Evolutionary conservation across 2,888 invertebrate genomes (phyloP).

Genomic region (Dilophus febrilis): DNA sequence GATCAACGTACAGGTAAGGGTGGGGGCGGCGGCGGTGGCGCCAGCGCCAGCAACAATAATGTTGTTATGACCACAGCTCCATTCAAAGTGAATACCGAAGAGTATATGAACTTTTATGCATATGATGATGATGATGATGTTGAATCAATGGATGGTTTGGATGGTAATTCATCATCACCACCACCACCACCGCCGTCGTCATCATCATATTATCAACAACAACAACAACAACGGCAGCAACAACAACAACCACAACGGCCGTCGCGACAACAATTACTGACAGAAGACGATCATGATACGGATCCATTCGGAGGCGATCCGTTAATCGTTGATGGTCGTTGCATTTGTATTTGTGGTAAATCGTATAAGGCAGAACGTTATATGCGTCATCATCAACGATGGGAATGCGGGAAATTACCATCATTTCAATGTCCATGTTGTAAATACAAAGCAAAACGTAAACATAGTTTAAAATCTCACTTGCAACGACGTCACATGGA

Average conservation of each 20-base stretch:
- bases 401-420: conserved; percentile 71
- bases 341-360: conserved; percentile 48
- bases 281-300: too few species aligned
- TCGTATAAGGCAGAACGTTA: conserved; percentile 75
- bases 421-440: conserved; percentile 67
- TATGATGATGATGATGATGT: not conserved
- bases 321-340: conserved; percentile 1
- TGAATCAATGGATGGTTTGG: not conserved
- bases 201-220: too few species aligned
- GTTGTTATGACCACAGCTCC: too few species aligned
- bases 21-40: too few species aligned
- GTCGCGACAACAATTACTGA: too few species aligned
- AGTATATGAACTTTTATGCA: not conserved
- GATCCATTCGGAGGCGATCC: too few species aligned
- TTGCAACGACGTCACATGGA: conserved; percentile 17
- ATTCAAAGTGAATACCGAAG: not conserved
- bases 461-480: conserved; percentile 49
- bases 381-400: conserved; percentile 62
- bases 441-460: conserved; percentile 58
- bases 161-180: not conserved
- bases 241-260: too few species aligned
- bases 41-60: too few species aligned
- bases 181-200: too few species aligned
- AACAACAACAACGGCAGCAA: too few species aligned
- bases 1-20: too few species aligned